These are phyloP conservation scores for Drosophila algonquin DNA, from an alignment of 2,888 invertebrate species.

Conservation along the genomic window DNA sequence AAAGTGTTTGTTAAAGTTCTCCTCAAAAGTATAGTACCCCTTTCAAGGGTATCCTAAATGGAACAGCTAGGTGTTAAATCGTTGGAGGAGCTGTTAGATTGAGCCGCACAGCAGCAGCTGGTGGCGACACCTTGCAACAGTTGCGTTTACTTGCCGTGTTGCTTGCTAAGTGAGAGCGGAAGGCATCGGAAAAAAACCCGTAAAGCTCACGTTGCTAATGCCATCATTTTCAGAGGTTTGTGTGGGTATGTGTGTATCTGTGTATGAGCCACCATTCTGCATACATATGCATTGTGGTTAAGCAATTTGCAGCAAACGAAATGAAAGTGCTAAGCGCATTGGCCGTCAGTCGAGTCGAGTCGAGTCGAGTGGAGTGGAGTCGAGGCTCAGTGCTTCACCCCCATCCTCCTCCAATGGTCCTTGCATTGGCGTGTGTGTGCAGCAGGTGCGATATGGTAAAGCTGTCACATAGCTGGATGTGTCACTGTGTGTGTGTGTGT, in stretches of 20 bases:
- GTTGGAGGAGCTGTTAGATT: constrained; percentile 61
- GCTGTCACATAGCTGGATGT: constrained; percentile 53
- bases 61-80: constrained; percentile 61
- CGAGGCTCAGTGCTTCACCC: background rate
- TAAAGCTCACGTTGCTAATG: constrained; percentile 64
- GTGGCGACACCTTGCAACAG: constrained; percentile 70
- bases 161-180: constrained; percentile 8
- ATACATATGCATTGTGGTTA: constrained; percentile 70
- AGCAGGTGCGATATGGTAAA: constrained; percentile 74
- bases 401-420: background rate
- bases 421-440: constrained; percentile 46
- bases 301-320: constrained; percentile 76
- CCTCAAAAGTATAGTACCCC: background rate
- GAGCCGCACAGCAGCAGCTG: constrained; percentile 65
- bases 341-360: constrained; percentile 50
- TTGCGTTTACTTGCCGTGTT: constrained; percentile 33
- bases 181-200: constrained; percentile 33
- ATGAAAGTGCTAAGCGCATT: constrained; percentile 76
- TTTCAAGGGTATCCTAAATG: background rate
- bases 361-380: background rate
- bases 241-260: constrained; percentile 6
- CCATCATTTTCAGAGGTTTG: constrained; percentile 41
- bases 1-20: constrained; percentile 2
- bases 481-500: constrained; percentile 20
- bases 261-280: constrained; percentile 39